Evolutionary conservation across 2,113 vertebrate species (phyloP).

Genomic region (Chitala chitala): DNA sequence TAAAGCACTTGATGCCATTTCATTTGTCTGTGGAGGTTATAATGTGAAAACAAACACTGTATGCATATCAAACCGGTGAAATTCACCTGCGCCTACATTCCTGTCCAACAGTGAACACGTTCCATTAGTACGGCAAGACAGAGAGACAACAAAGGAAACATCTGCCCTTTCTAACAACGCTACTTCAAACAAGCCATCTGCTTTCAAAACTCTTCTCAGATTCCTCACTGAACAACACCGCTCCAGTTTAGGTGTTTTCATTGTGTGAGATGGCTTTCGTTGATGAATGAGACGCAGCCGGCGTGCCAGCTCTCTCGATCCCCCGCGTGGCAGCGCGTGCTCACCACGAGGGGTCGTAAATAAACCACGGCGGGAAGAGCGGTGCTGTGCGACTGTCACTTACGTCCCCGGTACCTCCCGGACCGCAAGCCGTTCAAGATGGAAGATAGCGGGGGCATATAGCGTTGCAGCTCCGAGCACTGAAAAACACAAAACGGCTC

Average conservation of each 20-base stretch:
- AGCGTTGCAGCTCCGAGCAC: conserved; percentile 67
- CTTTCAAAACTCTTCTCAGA: background rate
- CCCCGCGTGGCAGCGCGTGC: background rate
- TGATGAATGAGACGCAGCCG: background rate
- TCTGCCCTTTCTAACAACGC: background rate
- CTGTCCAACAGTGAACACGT: no score
- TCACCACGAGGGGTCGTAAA: background rate
- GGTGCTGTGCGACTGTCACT: conserved; percentile 49
- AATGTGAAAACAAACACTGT: no score
- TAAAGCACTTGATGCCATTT: no score
- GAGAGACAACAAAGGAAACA: no score
- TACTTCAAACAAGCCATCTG: background rate
- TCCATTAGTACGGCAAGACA: no score
- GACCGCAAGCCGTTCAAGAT: conserved; percentile 68
- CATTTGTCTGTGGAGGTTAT: no score
- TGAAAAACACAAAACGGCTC: conserved; percentile 41
- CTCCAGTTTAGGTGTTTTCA: background rate
- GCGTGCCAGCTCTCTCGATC: background rate
- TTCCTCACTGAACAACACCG: background rate
- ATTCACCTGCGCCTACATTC: no score
- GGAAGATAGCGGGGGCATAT: conserved; percentile 65
- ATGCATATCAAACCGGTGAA: no score
- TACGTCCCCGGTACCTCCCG: conserved; percentile 69
- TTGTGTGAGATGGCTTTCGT: background rate
- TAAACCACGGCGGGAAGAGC: background rate